A percentile compares a stretch with the other conserved stretches of the same genome.
Conservation (phyloP, 2,113 vertebrate species). For the Planiliza haematocheilus region DNA sequence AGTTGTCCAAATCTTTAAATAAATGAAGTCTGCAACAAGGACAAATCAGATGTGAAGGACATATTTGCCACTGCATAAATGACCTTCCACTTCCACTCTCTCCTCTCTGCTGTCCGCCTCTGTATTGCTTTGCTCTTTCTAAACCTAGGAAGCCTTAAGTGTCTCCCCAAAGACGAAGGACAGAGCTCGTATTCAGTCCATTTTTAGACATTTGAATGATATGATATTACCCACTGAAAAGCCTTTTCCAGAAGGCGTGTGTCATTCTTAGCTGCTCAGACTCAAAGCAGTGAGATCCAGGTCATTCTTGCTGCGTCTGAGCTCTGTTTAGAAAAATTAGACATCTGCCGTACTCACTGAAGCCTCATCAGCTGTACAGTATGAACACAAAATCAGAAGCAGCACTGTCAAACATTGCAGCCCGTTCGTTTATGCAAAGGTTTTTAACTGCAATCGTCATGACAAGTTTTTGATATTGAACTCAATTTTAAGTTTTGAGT, state of each 20-base stretch:
- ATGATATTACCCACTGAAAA: background rate
- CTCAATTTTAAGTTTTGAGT: no score
- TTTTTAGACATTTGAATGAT: background rate
- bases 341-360: no score
- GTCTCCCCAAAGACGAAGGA: background rate
- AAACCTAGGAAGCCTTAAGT: constrained; percentile 1
- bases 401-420: no score
- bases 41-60: background rate
- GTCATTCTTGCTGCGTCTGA: no score
- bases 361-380: background rate
- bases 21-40: background rate
- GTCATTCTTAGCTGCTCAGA: no score
- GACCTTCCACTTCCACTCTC: constrained; percentile 32
- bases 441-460: no score
- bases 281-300: no score
- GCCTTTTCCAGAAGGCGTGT: background rate
- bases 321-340: no score
- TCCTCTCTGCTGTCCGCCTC: background rate
- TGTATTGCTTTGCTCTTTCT: background rate
- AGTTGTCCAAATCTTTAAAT: background rate
- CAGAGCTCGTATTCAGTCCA: background rate
- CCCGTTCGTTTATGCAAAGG: no score
- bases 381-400: background rate
- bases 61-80: background rate
- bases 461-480: no score